phyloP scores from a whole-genome alignment of 1,140 invertebrate genomes.

The Drosophila carrolli region DNA sequence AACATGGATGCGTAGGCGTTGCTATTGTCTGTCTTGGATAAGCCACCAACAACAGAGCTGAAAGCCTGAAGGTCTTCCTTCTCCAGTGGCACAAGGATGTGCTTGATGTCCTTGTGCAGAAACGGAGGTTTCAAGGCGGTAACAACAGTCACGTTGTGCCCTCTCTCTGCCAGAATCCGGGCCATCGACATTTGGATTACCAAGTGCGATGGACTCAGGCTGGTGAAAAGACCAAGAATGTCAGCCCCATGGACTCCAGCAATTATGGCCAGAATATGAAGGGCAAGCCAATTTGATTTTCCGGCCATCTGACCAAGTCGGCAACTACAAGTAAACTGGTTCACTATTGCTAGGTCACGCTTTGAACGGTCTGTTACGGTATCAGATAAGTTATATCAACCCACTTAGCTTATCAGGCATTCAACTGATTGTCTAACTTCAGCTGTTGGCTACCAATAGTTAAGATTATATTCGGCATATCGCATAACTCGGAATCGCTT shows the following conservation, averaged over 20 bases:
- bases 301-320: constrained; percentile 22
- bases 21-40: constrained; percentile 28
- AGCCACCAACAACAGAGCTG: constrained; percentile 8
- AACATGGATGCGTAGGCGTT: constrained; percentile 18
- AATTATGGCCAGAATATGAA: constrained; percentile 18
- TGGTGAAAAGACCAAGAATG: constrained; percentile 71
- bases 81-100: constrained; percentile 43
- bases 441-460: background rate
- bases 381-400: constrained; percentile 26
- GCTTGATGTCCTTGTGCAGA: constrained; percentile 44
- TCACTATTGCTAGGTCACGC: background rate
- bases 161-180: constrained; percentile 59
- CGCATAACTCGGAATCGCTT: too few relatives aligned
- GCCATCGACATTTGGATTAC: constrained; percentile 72
- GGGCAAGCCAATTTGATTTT: background rate
- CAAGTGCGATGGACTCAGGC: constrained; percentile 71
- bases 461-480: too few relatives aligned
- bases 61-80: constrained; percentile 21
- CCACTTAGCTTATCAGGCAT: background rate
- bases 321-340: constrained; percentile 21
- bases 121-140: constrained; percentile 51
- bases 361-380: background rate
- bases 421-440: background rate
- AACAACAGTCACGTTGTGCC: constrained; percentile 76
- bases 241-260: constrained; percentile 46